Evolutionary conservation across 2,113 vertebrate genomes (phyloP).

Genomic region (Lagenorhynchus albirostris): DNA sequence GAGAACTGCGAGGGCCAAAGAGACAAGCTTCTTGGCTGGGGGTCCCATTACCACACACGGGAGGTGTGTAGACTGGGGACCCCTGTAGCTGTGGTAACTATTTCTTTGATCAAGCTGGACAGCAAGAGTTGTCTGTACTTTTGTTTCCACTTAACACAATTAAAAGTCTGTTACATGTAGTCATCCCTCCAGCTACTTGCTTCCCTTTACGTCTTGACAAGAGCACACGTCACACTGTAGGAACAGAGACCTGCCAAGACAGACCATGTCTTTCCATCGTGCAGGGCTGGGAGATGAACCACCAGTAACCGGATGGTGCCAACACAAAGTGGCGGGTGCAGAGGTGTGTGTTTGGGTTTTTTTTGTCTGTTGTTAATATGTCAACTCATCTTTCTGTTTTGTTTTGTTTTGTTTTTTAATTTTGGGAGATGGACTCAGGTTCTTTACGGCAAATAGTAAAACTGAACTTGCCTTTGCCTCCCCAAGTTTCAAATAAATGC

Average conservation of each 20-base stretch:
- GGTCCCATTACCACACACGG: background rate
- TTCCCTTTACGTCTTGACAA: background rate
- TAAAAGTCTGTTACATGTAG: background rate
- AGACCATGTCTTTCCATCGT: background rate
- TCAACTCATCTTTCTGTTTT: background rate
- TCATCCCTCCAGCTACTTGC: background rate
- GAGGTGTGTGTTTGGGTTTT: background rate
- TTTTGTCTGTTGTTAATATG: background rate
- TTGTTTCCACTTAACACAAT: background rate
- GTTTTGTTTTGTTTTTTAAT: background rate
- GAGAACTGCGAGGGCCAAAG: background rate
- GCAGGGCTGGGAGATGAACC: background rate
- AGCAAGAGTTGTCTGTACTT: background rate
- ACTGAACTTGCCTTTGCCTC: background rate
- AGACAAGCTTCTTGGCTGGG: background rate
- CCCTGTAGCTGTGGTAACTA: background rate
- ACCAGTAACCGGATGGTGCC: background rate
- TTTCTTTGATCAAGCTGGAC: background rate
- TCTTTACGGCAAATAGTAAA: background rate
- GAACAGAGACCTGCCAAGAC: background rate
- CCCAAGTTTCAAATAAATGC: background rate
- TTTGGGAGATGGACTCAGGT: background rate
- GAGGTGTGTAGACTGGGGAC: background rate
- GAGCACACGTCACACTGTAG: background rate
- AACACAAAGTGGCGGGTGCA: background rate